Evolutionary conservation across 2,113 vertebrate genomes (phyloP), one percentile per base, ranked within the genome.

Genomic region (Potamarius usumacintae): DNA sequence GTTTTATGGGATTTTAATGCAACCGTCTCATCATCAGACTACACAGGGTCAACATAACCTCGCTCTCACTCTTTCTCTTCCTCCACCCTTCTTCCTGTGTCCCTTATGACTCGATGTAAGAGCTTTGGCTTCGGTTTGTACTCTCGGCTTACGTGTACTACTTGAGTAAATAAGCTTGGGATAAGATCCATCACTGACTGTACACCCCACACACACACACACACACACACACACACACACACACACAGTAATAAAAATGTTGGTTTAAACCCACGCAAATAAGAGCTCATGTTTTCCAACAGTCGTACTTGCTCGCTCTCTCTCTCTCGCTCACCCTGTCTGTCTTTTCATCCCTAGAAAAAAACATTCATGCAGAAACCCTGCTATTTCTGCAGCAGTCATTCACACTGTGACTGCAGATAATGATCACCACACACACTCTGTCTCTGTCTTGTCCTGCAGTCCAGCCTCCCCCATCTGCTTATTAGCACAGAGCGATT

Each of bases 1-100:
- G 77, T 88, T 88, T 93, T 93, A 93, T 94, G 93, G 92, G 91
- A 88, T 92, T 92, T 94, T 91, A 92, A 92, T 92, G 82, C 92
- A 90, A 18, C 53, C 25, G 11, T 72, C 9, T 22, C 20, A 11
- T n/a, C 22, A 50, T 53, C 76, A 1, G 89, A 81, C 83, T 84
- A 57, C 85, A 82, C 85, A 81, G 86, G 86, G 84, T 86, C 80
- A 83, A 91, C 88, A 91, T 85, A 80, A 89, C 90, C 78, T 71
- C 71, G 85, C 89, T 76, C 88, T 87, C 89, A 85, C 72, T 11
- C n/a, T 34, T 50, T 65, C 84, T 85, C 67, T 58, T 78, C 80
- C 34, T 85, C 12, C 92, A 84, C 79, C 17, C 25, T 90, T 91
- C 57, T 82, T 92, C 87, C 88, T 91, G 87, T 93, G 83, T 92